phyloP scores from a whole-genome alignment of 2,113 vertebrate genomes.

The Plectropomus leopardus region DNA sequence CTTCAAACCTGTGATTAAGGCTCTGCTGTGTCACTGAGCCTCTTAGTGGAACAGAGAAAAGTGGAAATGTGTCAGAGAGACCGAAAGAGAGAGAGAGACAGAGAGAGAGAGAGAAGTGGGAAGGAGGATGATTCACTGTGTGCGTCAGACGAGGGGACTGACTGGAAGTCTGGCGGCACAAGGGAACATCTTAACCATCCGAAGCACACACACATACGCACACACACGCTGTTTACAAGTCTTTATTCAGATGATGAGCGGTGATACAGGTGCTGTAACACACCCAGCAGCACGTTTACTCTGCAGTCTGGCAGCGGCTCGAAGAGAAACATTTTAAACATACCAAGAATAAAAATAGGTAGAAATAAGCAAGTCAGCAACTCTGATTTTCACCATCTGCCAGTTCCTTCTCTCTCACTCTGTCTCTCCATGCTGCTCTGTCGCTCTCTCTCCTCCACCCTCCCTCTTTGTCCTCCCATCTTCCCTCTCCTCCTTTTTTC shows the following conservation, averaged over 20 bases:
- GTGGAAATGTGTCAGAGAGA: constrained; percentile 48
- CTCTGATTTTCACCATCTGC: constrained; percentile 45
- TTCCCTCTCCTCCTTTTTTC: constrained; percentile 20
- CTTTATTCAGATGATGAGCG: constrained; percentile 9
- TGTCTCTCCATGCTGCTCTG: neutral
- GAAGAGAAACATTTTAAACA: constrained; percentile 36
- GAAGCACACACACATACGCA: constrained; percentile 14
- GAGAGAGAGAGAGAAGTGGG: constrained; percentile 45
- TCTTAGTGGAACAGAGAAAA: constrained; percentile 67
- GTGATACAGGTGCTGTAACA: constrained; percentile 25
- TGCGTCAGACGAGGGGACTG: constrained; percentile 79
- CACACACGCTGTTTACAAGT: constrained; percentile 38
- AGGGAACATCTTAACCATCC: constrained; percentile 71
- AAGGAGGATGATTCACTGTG: constrained; percentile 78
- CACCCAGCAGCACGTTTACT: neutral
- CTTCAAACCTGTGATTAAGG: constrained; percentile 69
- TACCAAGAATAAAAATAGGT: constrained; percentile 49
- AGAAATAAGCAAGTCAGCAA: constrained; percentile 63
- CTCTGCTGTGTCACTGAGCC: constrained; percentile 76
- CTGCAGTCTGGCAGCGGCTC: neutral
- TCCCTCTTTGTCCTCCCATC: constrained; percentile 8
- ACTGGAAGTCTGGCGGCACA: constrained; percentile 71
- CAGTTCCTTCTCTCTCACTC: constrained; percentile 10
- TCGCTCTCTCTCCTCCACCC: neutral
- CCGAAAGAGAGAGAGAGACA: constrained; percentile 5